These are phyloP conservation scores for Crocallis elinguaria DNA, from an alignment of 2,888 invertebrate species.

Conservation along the genomic window DNA sequence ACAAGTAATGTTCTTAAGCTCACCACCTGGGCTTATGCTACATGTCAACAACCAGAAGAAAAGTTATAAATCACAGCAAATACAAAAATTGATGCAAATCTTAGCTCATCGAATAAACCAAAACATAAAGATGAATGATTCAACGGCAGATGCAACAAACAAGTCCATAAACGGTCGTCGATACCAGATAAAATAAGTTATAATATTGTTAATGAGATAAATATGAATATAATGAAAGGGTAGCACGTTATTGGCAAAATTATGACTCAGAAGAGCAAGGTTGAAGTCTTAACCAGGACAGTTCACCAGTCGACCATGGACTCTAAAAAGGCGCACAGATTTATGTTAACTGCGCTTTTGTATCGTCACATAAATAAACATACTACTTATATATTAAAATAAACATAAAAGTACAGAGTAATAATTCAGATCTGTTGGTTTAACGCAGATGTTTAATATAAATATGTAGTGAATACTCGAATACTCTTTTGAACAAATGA, in stretches of 20 bases:
- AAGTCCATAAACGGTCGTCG: constrained; percentile 8
- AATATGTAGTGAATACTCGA: constrained; percentile 7
- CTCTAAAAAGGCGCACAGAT: constrained; percentile 48
- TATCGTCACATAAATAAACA: not conserved
- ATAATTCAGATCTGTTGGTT: constrained; percentile 8
- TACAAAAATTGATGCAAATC: constrained; percentile 3
- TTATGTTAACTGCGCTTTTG: constrained; percentile 19
- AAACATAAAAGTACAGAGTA: not conserved
- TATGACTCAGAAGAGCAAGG: constrained; percentile 53
- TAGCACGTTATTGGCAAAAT: constrained; percentile 39
- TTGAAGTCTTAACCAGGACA: constrained; percentile 22
- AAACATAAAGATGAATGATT: constrained; percentile 6
- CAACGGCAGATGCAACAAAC: constrained; percentile 10
- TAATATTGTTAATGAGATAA: constrained; percentile 22
- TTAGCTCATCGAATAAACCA: constrained; percentile 1
- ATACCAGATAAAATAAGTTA: constrained; percentile 11
- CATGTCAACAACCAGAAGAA: not conserved
- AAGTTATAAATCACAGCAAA: not conserved
- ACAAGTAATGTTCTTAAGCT: too few relatives aligned
- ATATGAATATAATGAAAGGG: constrained; percentile 43
- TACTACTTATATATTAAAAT: not conserved
- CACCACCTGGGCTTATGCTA: too few relatives aligned
- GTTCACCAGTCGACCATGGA: constrained; percentile 54
- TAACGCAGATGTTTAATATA: not conserved
- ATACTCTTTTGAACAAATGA: constrained; percentile 11